Conservation (phyloP, 2,888 invertebrate genomes). For the Malthinus seriepunctatus region DNA sequence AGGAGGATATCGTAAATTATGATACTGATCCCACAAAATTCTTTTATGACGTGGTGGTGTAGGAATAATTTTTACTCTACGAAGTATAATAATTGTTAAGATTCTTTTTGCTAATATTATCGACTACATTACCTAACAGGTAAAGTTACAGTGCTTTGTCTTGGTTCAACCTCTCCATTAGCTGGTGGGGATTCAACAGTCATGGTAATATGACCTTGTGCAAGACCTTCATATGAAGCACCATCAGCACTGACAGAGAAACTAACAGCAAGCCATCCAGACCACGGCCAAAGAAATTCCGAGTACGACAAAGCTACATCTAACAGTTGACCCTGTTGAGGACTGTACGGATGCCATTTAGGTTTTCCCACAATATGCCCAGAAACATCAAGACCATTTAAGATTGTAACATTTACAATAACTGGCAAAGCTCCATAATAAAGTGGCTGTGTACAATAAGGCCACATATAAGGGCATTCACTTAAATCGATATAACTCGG, state of each 20-base stretch:
- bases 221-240: constrained; percentile 73
- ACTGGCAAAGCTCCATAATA: constrained; percentile 86
- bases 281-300: constrained; percentile 93
- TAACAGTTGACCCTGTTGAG: constrained; percentile 77
- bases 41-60: constrained; percentile 89
- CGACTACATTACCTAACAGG: constrained; percentile 54
- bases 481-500: constrained; percentile 90
- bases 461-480: constrained; percentile 98
- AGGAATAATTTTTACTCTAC: constrained; percentile 84
- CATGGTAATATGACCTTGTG: constrained; percentile 81
- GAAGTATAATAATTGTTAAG: constrained; percentile 20
- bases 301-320: constrained; percentile 80
- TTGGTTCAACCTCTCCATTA: constrained; percentile 61
- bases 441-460: constrained; percentile 94
- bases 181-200: constrained; percentile 80
- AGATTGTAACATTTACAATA: constrained; percentile 90
- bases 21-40: constrained; percentile 96
- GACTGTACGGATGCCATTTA: constrained; percentile 86
- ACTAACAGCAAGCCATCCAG: constrained; percentile 89
- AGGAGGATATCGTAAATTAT: constrained; percentile 93
- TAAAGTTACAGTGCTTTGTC: constrained; percentile 63
- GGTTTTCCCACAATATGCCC: constrained; percentile 75
- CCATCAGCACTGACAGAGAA: constrained; percentile 70
- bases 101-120: neutral
- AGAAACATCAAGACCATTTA: constrained; percentile 91